These are phyloP conservation scores for Pollimyrus isidori DNA, from an alignment of 2,113 vertebrate genomes.

Conservation along the genomic window DNA sequence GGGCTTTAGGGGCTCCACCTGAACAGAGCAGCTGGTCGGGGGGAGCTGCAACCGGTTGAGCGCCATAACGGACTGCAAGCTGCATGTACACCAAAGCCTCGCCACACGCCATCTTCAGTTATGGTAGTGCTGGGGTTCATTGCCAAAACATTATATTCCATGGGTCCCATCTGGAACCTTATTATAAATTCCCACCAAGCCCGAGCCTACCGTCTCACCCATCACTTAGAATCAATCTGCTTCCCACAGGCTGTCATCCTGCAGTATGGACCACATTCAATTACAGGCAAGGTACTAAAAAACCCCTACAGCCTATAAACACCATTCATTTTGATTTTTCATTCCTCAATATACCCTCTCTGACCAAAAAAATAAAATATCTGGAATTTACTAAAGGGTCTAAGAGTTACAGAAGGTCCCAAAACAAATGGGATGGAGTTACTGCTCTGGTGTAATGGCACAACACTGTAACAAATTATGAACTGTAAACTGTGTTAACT, in stretches of 20 bases:
- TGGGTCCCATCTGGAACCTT: neutral
- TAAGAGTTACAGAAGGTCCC: neutral
- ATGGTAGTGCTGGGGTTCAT: neutral
- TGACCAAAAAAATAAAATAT: neutral
- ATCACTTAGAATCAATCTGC: conserved; percentile 1
- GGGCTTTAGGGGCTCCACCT: neutral
- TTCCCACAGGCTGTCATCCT: neutral
- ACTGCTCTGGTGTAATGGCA: neutral
- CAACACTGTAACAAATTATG: conserved; percentile 1
- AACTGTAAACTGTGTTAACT: neutral
- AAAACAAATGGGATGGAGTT: neutral
- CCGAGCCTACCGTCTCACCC: neutral
- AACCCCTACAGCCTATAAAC: neutral
- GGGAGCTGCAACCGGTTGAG: neutral
- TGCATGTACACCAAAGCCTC: neutral
- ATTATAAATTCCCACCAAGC: neutral
- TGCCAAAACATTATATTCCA: neutral
- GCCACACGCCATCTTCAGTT: neutral
- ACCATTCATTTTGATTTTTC: neutral
- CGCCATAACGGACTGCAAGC: neutral
- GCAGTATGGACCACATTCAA: neutral
- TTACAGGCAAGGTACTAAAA: neutral
- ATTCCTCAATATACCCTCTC: neutral
- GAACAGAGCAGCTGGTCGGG: neutral
- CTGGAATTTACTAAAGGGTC: conserved; percentile 2